Base-by-base conservation (phyloP, 2,113 vertebrate species). In the Mobula birostris region DNA sequence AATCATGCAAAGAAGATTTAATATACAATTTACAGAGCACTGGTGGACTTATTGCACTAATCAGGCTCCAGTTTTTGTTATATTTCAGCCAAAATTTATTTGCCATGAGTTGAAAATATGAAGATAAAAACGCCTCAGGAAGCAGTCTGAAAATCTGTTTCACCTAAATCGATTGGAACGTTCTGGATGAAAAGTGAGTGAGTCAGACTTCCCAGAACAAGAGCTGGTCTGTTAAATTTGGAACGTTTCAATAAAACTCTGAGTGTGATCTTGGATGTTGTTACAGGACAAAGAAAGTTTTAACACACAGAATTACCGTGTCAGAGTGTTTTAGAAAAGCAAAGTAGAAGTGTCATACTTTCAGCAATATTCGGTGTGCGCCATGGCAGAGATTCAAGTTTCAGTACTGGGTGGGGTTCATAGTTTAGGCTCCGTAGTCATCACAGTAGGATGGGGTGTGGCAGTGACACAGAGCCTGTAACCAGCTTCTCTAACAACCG, bases 151-250 rank as follows among this genome's bases (percentile, higher is more conserved):
- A 87, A 87, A 87, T 87, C 21, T 32, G 29, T 12, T 63, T 66
- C 85, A 21, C 27, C 29, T 6, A 0, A 56, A 66, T 29, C 27
- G 63, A 88, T 2, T 88, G 85, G 58, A 88, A 88, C 85, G 63
- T 88, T 88, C 85, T 66, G 58, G n/a, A 63, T 12, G 72, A 88
- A 12, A 61, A 19, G 14, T 15, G 85, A 66, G 32, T 88, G 85
- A 88, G 85, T 88, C 85, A 88, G 85, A 88, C 2, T 17, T 88
- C 61, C 85, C 85, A 66, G 85, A n/a, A 88, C 29, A 63, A n/a
- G 9, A 14, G 29, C 58, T 29, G 48, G 6, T 83, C 58, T 32
- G 58, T 88, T 7, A 29, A 63, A 66, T n/a, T 63, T 88, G 58
- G 58, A 58, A 88, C 63, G 85, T 88, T 88, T n/a, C 58, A 66